Conservation (phyloP, 2,888 invertebrate species). For the Lasioglossum morio region DNA sequence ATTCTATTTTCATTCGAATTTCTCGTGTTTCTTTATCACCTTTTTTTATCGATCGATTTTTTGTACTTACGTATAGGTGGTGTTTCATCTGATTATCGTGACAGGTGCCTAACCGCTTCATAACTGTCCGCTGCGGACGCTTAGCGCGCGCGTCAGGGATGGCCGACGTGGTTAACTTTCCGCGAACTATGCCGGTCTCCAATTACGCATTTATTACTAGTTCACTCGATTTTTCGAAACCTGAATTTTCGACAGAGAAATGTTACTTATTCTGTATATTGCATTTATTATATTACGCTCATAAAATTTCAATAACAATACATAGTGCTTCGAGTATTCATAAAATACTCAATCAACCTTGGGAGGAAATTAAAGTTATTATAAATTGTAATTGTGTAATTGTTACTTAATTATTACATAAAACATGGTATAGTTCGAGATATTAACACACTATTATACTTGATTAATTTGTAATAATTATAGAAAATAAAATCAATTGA, state of each 20-base stretch:
- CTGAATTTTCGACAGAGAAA: neutral
- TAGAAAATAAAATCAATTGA: neutral
- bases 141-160: conserved; percentile 35
- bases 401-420: neutral
- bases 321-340: neutral
- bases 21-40: conserved; percentile 2
- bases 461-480: neutral
- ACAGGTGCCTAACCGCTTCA: conserved; percentile 52
- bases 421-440: neutral
- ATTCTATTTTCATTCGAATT: conserved; percentile 44
- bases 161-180: conserved; percentile 30
- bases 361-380: neutral
- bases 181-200: conserved; percentile 16
- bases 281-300: neutral
- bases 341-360: neutral
- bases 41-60: neutral
- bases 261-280: too few species aligned
- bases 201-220: conserved; percentile 19
- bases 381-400: neutral
- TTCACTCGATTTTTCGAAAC: neutral
- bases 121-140: conserved; percentile 38
- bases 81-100: conserved; percentile 50
- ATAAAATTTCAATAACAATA: neutral
- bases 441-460: neutral
- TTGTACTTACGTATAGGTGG: conserved; percentile 44